Evolutionary conservation across 2,888 invertebrate genomes (phyloP), one percentile per base, ranked within the genome.

Genomic region (Dusona sp.): DNA sequence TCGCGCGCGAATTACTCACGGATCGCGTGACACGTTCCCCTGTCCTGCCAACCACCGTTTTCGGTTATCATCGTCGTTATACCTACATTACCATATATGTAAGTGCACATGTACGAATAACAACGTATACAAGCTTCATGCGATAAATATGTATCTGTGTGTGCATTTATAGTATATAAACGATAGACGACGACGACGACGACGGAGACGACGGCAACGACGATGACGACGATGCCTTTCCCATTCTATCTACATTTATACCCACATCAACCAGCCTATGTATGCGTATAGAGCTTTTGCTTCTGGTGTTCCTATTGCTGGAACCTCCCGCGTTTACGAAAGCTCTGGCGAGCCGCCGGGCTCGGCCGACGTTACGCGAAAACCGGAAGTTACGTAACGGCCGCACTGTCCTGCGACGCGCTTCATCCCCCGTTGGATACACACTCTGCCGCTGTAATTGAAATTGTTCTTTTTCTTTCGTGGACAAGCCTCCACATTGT

Each of bases 21-120:
- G 94, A 94, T 94, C 94, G 94, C 92, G 93, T 93, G 93, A 93
- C 93, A 92, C 93, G 93, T 93, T 93, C 93, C 93, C 89, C 93
- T 86, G 86, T 86, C 87, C 85, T 87, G 85, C 85, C 87, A 87
- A 83, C 88, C 89, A 88, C 87, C 82, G 93, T 92, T 93, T 93
- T 93, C 89, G 92, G 92, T 92, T 93, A 93, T 93, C 92, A 92
- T 93, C 92, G 92, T 90, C 87, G 83, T 85, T 85, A 73, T 67
- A 64, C 68, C 84, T 68, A 64, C 57, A 67, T 48, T 45, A 13
- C 65, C 78, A 22, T 65, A 61, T 79, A 42, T 22, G 38, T 64
- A 73, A 87, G 85, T 87, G 89, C 89, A 90, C 91, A 90, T 91
- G 91, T 90, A 48, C 57, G 70, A 38, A 72, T 38, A 57, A 36